Evolutionary conservation across 1,140 invertebrate genomes (phyloP).

Genomic region (Meteorus sp.): DNA sequence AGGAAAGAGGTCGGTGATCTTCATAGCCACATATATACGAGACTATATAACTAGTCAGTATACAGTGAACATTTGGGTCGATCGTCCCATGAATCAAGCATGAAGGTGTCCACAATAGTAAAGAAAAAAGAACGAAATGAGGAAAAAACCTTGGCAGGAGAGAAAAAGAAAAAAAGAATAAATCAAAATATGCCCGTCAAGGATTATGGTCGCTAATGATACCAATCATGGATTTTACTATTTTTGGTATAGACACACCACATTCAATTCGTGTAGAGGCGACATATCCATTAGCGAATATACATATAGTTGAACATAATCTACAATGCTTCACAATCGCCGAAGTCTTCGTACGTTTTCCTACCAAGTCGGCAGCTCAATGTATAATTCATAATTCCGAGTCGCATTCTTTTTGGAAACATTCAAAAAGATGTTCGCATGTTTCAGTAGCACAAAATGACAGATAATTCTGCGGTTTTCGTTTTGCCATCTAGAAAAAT

Average conservation of each 20-base stretch:
- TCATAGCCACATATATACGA: not conserved
- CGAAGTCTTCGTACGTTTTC: constrained; percentile 10
- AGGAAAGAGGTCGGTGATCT: constrained; percentile 4
- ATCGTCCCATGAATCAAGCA: constrained; percentile 31
- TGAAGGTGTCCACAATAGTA: constrained; percentile 30
- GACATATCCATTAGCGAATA: constrained; percentile 2
- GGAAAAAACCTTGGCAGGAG: constrained; percentile 23
- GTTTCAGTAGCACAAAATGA: not conserved
- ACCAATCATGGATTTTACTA: no score
- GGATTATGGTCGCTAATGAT: no score
- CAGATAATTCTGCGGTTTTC: no score
- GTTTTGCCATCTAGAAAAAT: no score
- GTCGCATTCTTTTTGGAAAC: not conserved
- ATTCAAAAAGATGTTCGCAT: constrained; percentile 3
- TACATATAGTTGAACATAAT: not conserved
- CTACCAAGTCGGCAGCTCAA: not conserved
- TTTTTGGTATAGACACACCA: not conserved
- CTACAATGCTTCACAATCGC: not conserved
- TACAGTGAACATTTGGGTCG: constrained; percentile 11
- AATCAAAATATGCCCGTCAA: constrained; percentile 15
- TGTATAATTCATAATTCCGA: constrained; percentile 19
- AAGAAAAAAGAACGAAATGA: no score
- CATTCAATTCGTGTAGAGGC: not conserved
- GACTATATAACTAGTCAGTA: constrained; percentile 4
- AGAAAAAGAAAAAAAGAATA: constrained; percentile 29